These are phyloP conservation scores for Brachionus paranguensis DNA, from an alignment of 1,140 invertebrate species.

Conservation along the genomic window DNA sequence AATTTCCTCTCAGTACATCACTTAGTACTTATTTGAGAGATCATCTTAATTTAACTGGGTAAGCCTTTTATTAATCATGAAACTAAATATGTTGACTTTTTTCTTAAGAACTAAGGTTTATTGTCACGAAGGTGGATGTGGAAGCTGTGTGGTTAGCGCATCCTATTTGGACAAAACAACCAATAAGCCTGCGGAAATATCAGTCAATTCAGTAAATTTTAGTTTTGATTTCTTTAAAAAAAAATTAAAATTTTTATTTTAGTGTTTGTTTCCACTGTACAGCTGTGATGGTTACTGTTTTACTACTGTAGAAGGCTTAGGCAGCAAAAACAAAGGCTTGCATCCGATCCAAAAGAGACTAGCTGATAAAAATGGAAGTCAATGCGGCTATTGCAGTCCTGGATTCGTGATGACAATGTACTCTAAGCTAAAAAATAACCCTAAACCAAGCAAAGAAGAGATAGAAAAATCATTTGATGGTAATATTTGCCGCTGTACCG, in stretches of 20 bases:
- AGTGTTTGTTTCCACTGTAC: constrained; percentile 68
- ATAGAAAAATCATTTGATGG: constrained; percentile 49
- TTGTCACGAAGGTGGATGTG: constrained; percentile 75
- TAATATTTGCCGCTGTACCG: constrained; percentile 55
- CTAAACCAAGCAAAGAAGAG: constrained; percentile 44
- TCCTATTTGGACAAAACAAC: constrained; percentile 54
- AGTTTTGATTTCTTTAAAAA: neutral
- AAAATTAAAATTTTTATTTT: constrained; percentile 40
- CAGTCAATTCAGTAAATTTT: constrained; percentile 68
- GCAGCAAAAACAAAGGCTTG: neutral
- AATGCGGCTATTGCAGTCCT: constrained; percentile 56
- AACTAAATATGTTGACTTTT: too few species aligned
- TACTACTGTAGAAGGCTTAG: constrained; percentile 65
- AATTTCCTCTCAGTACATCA: neutral
- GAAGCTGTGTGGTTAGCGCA: constrained; percentile 64
- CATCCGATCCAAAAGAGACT: constrained; percentile 48
- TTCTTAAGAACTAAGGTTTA: constrained; percentile 63
- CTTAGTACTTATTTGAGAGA: neutral
- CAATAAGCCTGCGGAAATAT: constrained; percentile 58
- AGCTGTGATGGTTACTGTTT: constrained; percentile 69
- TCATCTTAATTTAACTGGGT: constrained; percentile 27
- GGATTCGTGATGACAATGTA: constrained; percentile 53
- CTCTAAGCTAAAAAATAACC: constrained; percentile 47
- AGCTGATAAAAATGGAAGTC: constrained; percentile 51
- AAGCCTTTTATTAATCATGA: neutral